Evolutionary conservation across 1,140 invertebrate genomes (phyloP).

Genomic region (Bombyx mori): DNA sequence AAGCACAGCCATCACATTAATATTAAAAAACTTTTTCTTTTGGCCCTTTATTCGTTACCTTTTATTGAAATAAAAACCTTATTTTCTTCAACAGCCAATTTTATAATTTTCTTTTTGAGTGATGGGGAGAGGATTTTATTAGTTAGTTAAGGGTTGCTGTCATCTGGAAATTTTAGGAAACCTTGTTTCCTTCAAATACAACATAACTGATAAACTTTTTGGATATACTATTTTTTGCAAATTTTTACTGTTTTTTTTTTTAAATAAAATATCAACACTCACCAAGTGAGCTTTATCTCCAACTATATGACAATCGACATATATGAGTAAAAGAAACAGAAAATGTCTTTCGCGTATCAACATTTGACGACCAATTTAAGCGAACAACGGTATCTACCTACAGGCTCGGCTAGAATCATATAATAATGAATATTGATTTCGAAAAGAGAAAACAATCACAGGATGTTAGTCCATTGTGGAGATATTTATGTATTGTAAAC

Average conservation of each 20-base stretch:
- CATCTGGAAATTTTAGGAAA: not conserved
- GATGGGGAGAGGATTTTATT: not conserved
- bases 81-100: not conserved
- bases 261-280: conserved; percentile 9
- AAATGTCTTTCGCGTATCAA: too few species aligned
- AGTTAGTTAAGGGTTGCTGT: not conserved
- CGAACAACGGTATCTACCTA: not conserved
- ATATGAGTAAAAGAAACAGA: conserved; percentile 4
- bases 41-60: not conserved
- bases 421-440: not conserved
- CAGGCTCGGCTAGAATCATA: not conserved
- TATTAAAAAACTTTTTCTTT: not conserved
- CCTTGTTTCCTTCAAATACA: too few species aligned
- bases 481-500: too few species aligned
- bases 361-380: too few species aligned
- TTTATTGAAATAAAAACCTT: not conserved
- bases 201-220: too few species aligned
- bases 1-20: not conserved
- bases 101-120: not conserved
- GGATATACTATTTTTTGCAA: not conserved
- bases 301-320: conserved; percentile 29
- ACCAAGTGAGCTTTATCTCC: conserved; percentile 41
- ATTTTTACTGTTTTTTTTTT: not conserved
- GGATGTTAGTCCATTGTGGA: conserved; percentile 2
- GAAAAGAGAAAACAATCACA: conserved; percentile 3